These are phyloP conservation scores for Nasonia giraulti DNA, from an alignment of 1,140 invertebrate species.

Conservation along the genomic window DNA sequence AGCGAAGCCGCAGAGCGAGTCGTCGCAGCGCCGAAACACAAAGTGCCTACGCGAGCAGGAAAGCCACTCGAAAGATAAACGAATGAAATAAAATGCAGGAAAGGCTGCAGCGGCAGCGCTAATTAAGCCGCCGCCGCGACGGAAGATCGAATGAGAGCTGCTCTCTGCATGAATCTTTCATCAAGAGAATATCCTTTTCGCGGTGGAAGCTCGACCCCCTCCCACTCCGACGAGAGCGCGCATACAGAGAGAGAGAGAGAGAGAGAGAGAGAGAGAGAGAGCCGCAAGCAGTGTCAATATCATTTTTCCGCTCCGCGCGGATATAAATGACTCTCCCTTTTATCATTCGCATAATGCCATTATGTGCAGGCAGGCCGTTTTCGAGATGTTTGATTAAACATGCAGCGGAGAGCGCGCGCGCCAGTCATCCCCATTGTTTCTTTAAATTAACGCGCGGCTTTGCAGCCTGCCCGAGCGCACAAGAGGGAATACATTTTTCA, in stretches of 20 bases:
- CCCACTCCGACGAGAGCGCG: neutral
- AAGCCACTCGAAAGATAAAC: conserved; percentile 44
- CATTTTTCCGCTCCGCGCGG: neutral
- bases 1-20: neutral
- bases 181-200: conserved; percentile 41
- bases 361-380: neutral
- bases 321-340: conserved; percentile 6
- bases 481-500: conserved; percentile 37
- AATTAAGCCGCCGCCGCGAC: conserved; percentile 61
- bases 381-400: conserved; percentile 44
- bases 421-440: conserved; percentile 39
- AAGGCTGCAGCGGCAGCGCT: conserved; percentile 47
- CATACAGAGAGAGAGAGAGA: neutral
- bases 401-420: neutral
- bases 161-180: conserved; percentile 63
- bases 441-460: conserved; percentile 36
- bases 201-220: neutral
- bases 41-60: conserved; percentile 1
- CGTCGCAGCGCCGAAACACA: neutral
- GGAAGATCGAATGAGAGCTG: conserved; percentile 3
- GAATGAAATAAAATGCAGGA: conserved; percentile 37
- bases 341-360: conserved; percentile 19
- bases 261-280: too few species aligned
- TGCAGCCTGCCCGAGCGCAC: neutral
- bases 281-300: conserved; percentile 20